Conservation (phyloP, 2,113 vertebrate species). For the Australoheros scitulus region DNA sequence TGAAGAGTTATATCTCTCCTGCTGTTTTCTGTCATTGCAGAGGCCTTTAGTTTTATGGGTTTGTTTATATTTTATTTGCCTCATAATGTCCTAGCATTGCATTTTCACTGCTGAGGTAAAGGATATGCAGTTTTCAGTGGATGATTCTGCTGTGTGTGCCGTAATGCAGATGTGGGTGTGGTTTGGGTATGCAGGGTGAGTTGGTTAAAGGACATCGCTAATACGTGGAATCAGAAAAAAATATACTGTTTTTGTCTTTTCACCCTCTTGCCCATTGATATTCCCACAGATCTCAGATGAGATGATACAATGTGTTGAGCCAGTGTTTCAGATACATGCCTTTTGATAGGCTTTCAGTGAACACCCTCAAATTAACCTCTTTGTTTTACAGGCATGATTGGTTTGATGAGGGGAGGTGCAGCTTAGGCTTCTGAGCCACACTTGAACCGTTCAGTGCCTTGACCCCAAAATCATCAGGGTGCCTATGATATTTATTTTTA, state of each 20-base stretch:
- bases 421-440: too few relatives aligned
- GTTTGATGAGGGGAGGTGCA: background rate
- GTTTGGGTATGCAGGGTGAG: background rate
- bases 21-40: background rate
- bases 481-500: background rate
- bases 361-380: too few relatives aligned
- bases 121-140: background rate
- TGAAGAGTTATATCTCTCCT: background rate
- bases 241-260: background rate
- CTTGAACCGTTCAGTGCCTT: background rate
- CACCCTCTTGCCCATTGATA: background rate
- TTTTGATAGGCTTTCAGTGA: background rate
- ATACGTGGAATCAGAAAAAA: background rate
- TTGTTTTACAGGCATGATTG: background rate
- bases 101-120: background rate
- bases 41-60: background rate
- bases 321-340: background rate
- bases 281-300: background rate
- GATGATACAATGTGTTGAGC: background rate
- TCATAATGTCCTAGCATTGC: background rate
- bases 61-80: background rate
- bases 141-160: background rate
- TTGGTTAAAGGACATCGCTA: background rate
- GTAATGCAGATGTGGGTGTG: background rate
- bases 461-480: background rate